These are phyloP conservation scores for Zaprionus vittiger DNA, from an alignment of 1,140 invertebrate genomes.

Conservation along the genomic window DNA sequence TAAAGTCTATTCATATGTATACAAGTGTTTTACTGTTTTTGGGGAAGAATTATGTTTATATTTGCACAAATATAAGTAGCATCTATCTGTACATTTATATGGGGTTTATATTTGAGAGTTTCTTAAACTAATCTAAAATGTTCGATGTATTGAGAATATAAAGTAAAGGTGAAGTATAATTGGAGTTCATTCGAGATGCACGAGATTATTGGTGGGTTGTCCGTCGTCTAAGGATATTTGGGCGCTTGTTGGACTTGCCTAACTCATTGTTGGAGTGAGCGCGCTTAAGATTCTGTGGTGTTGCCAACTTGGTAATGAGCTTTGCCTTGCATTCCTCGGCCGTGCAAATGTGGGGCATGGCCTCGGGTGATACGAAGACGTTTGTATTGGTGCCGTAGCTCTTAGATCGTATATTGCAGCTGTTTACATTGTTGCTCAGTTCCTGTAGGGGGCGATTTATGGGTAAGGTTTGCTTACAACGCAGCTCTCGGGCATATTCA, in stretches of 20 bases:
- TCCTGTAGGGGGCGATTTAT: background rate
- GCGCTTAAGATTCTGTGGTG: constrained; percentile 40
- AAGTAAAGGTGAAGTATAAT: background rate
- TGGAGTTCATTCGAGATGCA: background rate
- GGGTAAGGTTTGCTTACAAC: constrained; percentile 6
- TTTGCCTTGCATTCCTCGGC: constrained; percentile 10
- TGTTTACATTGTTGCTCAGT: constrained; percentile 4
- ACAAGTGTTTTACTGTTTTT: background rate
- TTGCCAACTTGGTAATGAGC: constrained; percentile 10
- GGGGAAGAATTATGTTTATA: background rate
- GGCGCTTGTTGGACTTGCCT: constrained; percentile 17
- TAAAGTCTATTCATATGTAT: constrained; percentile 65
- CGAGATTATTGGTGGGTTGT: constrained; percentile 36
- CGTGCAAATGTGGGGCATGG: constrained; percentile 24
- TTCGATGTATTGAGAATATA: background rate
- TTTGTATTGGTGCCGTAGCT: constrained; percentile 16
- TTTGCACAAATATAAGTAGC: background rate
- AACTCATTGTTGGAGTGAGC: constrained; percentile 41
- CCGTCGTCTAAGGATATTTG: constrained; percentile 56
- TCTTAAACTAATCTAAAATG: background rate
- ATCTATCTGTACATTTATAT: background rate
- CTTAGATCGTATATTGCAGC: background rate
- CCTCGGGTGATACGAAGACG: constrained; percentile 14
- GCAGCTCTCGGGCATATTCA: constrained; percentile 29
- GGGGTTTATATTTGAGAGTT: background rate